phyloP scores from a whole-genome alignment of 2,797 vertebrate genomes.

The Novumbra hubbsi region DNA sequence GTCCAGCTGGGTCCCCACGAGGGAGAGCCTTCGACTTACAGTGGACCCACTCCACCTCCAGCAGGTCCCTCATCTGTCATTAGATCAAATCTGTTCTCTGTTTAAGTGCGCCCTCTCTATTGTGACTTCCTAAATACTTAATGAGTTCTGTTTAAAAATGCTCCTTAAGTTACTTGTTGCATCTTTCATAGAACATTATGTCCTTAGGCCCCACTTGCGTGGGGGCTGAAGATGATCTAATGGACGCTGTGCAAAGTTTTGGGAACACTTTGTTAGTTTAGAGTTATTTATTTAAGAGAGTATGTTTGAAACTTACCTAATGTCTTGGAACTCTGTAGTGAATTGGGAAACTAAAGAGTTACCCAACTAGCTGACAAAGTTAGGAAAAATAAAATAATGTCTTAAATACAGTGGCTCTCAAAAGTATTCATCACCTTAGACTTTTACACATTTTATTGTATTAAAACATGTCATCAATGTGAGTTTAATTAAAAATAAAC shows the following conservation, averaged over 20 bases:
- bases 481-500: too few relatives aligned
- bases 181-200: conserved; percentile 40
- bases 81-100: conserved; percentile 35
- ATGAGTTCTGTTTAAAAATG: conserved; percentile 47
- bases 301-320: conserved; percentile 26
- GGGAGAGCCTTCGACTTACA: conserved; percentile 40
- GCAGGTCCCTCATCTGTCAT: conserved; percentile 31
- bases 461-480: too few relatives aligned
- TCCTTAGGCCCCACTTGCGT: conserved; percentile 25
- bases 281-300: conserved; percentile 18
- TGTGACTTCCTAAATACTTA: conserved; percentile 48
- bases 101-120: conserved; percentile 45
- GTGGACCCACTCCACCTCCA: conserved; percentile 32
- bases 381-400: not conserved
- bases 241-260: conserved; percentile 24
- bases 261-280: conserved; percentile 23
- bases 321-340: not conserved
- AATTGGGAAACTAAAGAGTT: not conserved
- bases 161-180: conserved; percentile 49
- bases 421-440: too few relatives aligned
- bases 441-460: too few relatives aligned
- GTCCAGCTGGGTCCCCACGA: conserved; percentile 34
- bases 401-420: too few relatives aligned
- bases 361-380: not conserved
- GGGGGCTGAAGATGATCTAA: conserved; percentile 23